Conservation (phyloP, 2,797 vertebrate genomes). For the Acanthornis magna region DNA sequence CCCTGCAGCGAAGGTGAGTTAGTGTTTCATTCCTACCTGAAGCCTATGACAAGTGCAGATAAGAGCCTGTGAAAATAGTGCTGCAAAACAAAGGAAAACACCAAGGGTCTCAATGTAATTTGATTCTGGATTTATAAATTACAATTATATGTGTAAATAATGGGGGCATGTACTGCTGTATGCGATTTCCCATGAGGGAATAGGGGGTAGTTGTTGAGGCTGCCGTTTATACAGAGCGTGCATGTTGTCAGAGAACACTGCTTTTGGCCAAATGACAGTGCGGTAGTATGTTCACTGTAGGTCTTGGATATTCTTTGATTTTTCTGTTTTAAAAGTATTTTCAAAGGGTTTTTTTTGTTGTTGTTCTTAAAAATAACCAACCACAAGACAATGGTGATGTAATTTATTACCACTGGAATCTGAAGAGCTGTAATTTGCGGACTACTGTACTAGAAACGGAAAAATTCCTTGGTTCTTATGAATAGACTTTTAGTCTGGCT, state of each 20-base stretch:
- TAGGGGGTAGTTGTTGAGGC: neutral
- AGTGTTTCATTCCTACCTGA: neutral
- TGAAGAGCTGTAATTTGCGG: neutral
- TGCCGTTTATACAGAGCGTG: neutral
- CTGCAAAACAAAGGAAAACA: neutral
- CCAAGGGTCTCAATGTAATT: neutral
- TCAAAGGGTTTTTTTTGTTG: neutral
- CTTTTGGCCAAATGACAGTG: neutral
- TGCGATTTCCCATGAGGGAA: neutral
- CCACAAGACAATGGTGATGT: neutral
- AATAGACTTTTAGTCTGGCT: neutral
- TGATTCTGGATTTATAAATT: neutral
- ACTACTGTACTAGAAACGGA: neutral
- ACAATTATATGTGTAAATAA: neutral
- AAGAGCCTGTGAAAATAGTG: neutral
- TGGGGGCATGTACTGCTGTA: neutral
- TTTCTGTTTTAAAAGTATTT: neutral
- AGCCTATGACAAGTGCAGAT: neutral
- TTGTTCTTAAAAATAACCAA: neutral
- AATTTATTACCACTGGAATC: neutral
- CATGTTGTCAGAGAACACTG: neutral
- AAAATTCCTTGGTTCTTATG: neutral
- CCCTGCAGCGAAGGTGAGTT: neutral
- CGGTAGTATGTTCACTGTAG: neutral
- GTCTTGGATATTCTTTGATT: neutral